Evolutionary conservation across 2,113 vertebrate genomes (phyloP).

Genomic region (Tylochromis polylepis): DNA sequence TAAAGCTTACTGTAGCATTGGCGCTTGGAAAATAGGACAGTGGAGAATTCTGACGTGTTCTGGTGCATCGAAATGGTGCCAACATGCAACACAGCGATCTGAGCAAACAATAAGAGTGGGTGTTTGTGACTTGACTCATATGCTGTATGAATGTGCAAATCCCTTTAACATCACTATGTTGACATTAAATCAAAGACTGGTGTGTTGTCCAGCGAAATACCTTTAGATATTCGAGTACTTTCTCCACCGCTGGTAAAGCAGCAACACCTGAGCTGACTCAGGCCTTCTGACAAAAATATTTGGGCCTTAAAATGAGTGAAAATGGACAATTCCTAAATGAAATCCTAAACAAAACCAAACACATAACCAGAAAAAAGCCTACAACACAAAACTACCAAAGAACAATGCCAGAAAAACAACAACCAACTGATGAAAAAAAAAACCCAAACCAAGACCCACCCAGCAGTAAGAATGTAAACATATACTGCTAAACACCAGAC

Average conservation of each 20-base stretch:
- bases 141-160: not conserved
- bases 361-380: not conserved
- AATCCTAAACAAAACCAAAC: not conserved
- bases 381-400: not conserved
- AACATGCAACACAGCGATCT: not conserved
- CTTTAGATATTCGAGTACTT: not conserved
- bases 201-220: not conserved
- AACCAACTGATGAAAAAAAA: not conserved
- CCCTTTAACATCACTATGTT: not conserved
- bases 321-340: not conserved
- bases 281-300: not conserved
- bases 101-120: not conserved
- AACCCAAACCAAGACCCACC: too few species aligned
- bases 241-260: not conserved
- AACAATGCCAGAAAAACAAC: not conserved
- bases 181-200: not conserved
- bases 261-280: not conserved
- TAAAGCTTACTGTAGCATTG: not conserved
- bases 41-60: not conserved
- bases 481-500: not conserved
- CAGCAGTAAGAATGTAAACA: not conserved
- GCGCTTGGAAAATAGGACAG: not conserved
- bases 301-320: not conserved
- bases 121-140: not conserved
- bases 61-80: not conserved